These are phyloP conservation scores for Bettongia penicillata DNA, from an alignment of 2,113 vertebrate genomes.

Conservation along the genomic window DNA sequence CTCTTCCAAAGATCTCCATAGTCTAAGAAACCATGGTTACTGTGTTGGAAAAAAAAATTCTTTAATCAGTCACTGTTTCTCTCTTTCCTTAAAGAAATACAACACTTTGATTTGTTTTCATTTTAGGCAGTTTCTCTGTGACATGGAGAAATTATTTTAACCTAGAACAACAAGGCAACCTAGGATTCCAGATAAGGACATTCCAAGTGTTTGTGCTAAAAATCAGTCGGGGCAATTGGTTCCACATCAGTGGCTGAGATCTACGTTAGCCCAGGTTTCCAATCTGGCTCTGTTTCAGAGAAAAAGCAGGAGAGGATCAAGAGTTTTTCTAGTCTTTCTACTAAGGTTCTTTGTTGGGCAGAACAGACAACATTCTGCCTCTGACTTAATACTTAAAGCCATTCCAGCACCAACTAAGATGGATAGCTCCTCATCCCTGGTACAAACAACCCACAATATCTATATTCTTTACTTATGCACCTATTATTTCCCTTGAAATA, in stretches of 20 bases:
- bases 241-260: not conserved
- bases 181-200: constrained; percentile 14
- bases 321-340: not conserved
- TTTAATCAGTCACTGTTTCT: constrained; percentile 12
- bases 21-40: not conserved
- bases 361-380: not conserved
- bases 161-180: not conserved
- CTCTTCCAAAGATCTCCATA: constrained; percentile 6
- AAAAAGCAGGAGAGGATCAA: not conserved
- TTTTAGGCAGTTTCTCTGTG: not conserved
- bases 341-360: not conserved
- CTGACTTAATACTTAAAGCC: not conserved
- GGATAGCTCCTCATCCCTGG: not conserved
- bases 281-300: not conserved
- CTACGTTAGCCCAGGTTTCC: not conserved
- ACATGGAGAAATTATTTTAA: constrained; percentile 16
- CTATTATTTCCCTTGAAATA: not conserved
- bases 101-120: not conserved
- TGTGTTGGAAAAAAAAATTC: constrained; percentile 2
- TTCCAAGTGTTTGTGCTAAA: constrained; percentile 38
- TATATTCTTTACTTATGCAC: not conserved
- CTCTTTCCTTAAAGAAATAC: not conserved
- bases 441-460: not conserved
- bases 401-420: not conserved
- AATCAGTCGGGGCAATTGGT: not conserved